Evolutionary conservation across 2,113 vertebrate genomes (phyloP).

Genomic region (Paramormyrops kingsleyae): DNA sequence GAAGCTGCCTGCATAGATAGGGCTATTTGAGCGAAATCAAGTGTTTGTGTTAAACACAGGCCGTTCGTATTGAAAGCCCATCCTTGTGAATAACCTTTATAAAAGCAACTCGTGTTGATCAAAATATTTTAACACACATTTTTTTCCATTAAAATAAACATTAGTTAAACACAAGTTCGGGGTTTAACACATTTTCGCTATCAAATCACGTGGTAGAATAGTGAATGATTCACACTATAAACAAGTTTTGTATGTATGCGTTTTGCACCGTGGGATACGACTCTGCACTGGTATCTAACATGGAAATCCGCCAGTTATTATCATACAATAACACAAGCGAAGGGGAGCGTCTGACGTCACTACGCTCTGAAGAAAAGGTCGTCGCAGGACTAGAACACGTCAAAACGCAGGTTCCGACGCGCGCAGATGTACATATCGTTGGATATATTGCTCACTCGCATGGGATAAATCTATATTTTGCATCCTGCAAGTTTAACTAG

Average conservation of each 20-base stretch:
- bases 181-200: not conserved
- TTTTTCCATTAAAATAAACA: not conserved
- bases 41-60: not conserved
- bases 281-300: not conserved
- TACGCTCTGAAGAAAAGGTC: conserved; percentile 54
- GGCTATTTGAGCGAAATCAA: not conserved
- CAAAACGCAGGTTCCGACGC: conserved; percentile 44
- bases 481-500: conserved; percentile 35
- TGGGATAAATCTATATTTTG: conserved; percentile 45
- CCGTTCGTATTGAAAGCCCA: not conserved
- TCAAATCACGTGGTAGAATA: not conserved
- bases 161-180: not conserved
- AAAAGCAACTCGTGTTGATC: not conserved
- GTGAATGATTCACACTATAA: not conserved
- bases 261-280: not conserved
- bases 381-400: conserved; percentile 37
- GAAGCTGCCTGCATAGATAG: not conserved
- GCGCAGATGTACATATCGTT: conserved; percentile 36
- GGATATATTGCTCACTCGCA: conserved; percentile 55
- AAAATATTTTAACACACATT: not conserved
- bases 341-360: conserved; percentile 64
- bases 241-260: not conserved
- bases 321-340: not conserved
- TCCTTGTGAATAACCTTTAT: not conserved
- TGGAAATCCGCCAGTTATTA: not conserved